Conservation (phyloP, 2,113 vertebrate genomes). For the Cyanoliseus patagonus region DNA sequence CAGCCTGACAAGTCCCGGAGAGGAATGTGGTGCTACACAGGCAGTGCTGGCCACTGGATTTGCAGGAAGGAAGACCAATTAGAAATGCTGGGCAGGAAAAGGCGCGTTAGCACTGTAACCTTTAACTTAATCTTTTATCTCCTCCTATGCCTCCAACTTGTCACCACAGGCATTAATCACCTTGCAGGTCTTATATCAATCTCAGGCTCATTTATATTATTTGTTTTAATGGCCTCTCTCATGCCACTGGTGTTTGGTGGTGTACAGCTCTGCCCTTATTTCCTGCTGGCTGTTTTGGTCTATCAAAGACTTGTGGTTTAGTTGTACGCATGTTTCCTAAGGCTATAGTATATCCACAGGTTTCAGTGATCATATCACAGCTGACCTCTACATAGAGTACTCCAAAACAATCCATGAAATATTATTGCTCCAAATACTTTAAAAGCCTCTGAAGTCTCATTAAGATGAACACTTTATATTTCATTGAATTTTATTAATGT, state of each 20-base stretch:
- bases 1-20: neutral
- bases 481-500: constrained; percentile 13
- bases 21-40: neutral
- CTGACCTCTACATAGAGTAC: neutral
- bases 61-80: constrained; percentile 61
- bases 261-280: neutral
- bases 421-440: constrained; percentile 20
- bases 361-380: neutral
- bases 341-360: neutral
- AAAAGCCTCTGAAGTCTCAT: constrained; percentile 35
- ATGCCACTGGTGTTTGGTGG: neutral
- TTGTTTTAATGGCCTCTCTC: constrained; percentile 36
- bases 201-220: constrained; percentile 40
- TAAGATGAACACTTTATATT: neutral
- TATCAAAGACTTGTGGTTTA: neutral
- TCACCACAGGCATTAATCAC: constrained; percentile 69
- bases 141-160: constrained; percentile 55
- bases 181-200: constrained; percentile 7
- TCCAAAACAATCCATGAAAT: constrained; percentile 4
- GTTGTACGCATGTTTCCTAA: constrained; percentile 5
- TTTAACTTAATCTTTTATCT: constrained; percentile 68
- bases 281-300: constrained; percentile 9
- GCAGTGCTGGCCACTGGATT: neutral
- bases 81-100: constrained; percentile 45
- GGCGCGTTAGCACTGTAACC: constrained; percentile 62